A percentile compares a stretch with the other conserved stretches of the same genome.
These are phyloP conservation scores for Deilephila elpenor DNA, from an alignment of 2,888 invertebrate species.

Conservation along the genomic window DNA sequence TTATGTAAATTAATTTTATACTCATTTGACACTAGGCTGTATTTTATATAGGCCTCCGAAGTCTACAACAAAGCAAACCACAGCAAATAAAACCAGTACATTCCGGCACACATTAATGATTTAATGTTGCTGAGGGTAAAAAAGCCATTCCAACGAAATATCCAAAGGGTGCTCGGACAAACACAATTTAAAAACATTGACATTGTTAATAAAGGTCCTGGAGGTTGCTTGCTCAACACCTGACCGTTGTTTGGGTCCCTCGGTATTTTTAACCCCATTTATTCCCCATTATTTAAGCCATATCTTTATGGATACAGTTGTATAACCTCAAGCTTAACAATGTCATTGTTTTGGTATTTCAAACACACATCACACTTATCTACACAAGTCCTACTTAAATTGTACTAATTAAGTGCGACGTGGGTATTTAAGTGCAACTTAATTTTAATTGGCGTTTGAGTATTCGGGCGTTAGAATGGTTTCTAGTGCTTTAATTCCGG, in stretches of 20 bases:
- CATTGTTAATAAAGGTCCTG: conserved; percentile 53
- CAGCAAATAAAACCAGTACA: neutral
- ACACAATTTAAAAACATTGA: conserved; percentile 51
- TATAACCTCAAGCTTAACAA: conserved; percentile 42
- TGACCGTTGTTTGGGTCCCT: conserved; percentile 40
- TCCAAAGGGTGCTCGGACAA: conserved; percentile 44
- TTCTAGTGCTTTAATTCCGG: too few species aligned
- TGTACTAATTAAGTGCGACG: too few species aligned
- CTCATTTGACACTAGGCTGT: too few species aligned
- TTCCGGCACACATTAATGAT: conserved; percentile 37
- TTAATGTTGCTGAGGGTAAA: conserved; percentile 37
- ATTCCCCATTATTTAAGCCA: conserved; percentile 44
- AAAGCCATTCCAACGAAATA: conserved; percentile 46
- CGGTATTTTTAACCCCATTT: conserved; percentile 46
- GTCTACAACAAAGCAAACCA: neutral
- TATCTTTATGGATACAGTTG: conserved; percentile 48
- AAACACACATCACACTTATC: neutral
- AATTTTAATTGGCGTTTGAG: too few species aligned
- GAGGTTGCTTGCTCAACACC: conserved; percentile 26
- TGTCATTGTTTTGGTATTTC: conserved; percentile 31
- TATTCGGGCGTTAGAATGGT: too few species aligned
- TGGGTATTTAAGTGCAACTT: too few species aligned
- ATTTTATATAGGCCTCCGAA: neutral
- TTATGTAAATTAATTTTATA: too few species aligned
- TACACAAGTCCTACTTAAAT: too few species aligned